Conservation (phyloP, 2,797 vertebrate species). For the Hemibagrus guttatus region DNA sequence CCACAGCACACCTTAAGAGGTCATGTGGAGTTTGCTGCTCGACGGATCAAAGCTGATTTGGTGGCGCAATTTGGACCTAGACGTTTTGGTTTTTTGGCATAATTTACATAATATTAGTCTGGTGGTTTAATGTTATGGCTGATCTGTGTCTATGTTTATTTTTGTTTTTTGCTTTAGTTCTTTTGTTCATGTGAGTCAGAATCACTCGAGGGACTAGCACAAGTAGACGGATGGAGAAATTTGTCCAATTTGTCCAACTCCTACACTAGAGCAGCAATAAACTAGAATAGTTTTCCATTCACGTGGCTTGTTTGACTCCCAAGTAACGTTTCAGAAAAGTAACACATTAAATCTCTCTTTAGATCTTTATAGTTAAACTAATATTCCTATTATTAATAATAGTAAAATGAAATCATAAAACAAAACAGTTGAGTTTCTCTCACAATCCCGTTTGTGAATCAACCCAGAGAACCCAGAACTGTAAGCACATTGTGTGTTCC, state of each 20-base stretch:
- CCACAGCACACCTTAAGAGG: no score
- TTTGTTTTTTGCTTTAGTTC: neutral
- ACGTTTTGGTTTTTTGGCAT: no score
- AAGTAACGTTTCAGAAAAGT: neutral
- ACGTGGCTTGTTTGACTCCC: neutral
- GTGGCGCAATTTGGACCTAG: no score
- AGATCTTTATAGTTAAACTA: neutral
- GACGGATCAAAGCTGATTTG: no score
- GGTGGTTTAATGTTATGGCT: no score
- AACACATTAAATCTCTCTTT: neutral
- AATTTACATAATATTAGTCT: no score
- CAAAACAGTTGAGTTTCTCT: neutral
- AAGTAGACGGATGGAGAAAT: neutral
- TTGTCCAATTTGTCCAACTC: slow-evolving; percentile 1
- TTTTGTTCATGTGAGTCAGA: slow-evolving; percentile 7
- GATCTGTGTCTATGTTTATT: neutral
- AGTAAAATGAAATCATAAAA: neutral
- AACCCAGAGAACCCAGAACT: neutral
- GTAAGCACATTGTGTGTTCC: neutral
- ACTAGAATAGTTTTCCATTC: neutral
- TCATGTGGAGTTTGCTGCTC: no score
- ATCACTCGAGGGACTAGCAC: neutral
- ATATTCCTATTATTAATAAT: neutral
- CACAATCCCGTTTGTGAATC: neutral
- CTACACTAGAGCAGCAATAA: neutral